Evolutionary conservation across 2,113 vertebrate genomes (phyloP), one percentile per base, ranked within the genome.

Genomic region (Platysternon megacephalum): DNA sequence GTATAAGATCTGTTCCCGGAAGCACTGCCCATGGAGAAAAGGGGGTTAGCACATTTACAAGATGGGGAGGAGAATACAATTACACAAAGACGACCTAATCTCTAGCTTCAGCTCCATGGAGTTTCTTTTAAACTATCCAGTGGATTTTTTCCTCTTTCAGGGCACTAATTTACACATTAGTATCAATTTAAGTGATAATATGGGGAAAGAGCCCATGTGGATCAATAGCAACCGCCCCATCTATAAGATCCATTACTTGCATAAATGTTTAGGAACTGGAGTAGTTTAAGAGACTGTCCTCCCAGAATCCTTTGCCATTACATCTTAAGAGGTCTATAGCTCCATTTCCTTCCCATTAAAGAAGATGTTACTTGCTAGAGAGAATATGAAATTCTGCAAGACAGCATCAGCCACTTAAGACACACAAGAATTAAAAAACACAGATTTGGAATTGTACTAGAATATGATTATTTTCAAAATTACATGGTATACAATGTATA

Each of bases 101-200:
- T 44, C 52, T 28, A 24, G 5, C 24, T 44, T 44, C 39, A 39
- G 14, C 74, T 46, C 74, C 11, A 44, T 28, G 42, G 21, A 26
- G 42, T 28, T 32, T 5, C n/a, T 42, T 55, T 56, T 16, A 56
- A 39, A n/a, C 8, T 42, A 17, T 2, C n/a, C 22, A 39, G 16
- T 39, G 22, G 55, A 10, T 28, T 29, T 26, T 52, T 39, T 3
- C 0, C 11, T 48, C 24, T 8, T 26, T 79, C 11, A 6, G 35
- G 53, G 1, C 3, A 19, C 2, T 44, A 3, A 0, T 3, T 61
- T 16, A 2, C 65, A 8, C 10, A 1, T 13, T 16, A 24, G 4
- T 7, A 5, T 74, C 16, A 9, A 5, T 6, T 0, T 2, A 29
- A 3, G 2, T 4, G 46, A 68, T 2, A 6, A 76, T 1, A 17